Evolutionary conservation across 2,113 vertebrate species (phyloP), one percentile per base, ranked within the genome.

Genomic region (Coregonus clupeaformis): DNA sequence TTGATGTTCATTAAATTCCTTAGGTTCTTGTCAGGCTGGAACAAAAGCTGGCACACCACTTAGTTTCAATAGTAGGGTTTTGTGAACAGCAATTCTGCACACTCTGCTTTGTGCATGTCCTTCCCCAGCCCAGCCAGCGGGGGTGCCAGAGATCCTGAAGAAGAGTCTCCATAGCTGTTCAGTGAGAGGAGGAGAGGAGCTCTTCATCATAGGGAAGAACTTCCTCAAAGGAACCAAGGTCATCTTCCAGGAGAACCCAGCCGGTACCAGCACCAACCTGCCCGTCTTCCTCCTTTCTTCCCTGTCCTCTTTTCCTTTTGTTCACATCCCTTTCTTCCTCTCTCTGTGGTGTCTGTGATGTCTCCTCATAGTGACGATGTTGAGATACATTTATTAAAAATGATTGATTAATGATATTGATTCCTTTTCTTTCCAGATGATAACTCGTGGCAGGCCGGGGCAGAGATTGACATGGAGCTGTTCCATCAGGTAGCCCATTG

Each of bases 141-240:
- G 98, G 75, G 95, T 97, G 77, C 98, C 98, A 76, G 98, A 99
- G 89, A 99, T 99, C 85, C 93, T 99, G 52, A 99, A 98, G 92
- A 99, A 99, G 89, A 99, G 97, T 82, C 94, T 99, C 66, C 97
- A 98, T 90, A 96, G 92, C 79, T 95, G 96, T 85, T 94, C 96
- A 16, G 95, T 96, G 76, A 96, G 92, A 91, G 98, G 98, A 83
- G 97, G 97, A 86, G 97, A 99, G 80, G 98, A 99, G 79, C 94
- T 99, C 65, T 99, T 99, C 85, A 93, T 99, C 77, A 98, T 99
- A 7, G 98, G 98, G 86, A 99, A 99, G 91, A 99, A 99, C 91
- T 99, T 99, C 91, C 94, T 99, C 73, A 99, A 99, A 93, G 98
- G 98, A 95, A 97, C 97, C 83, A 98, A 99, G 94, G 98, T 99